Percentiles rank a stretch among this genome's conserved stretches.
phyloP scores from a whole-genome alignment of 2,888 invertebrate species.

The Chymomyza fuscimana region DNA sequence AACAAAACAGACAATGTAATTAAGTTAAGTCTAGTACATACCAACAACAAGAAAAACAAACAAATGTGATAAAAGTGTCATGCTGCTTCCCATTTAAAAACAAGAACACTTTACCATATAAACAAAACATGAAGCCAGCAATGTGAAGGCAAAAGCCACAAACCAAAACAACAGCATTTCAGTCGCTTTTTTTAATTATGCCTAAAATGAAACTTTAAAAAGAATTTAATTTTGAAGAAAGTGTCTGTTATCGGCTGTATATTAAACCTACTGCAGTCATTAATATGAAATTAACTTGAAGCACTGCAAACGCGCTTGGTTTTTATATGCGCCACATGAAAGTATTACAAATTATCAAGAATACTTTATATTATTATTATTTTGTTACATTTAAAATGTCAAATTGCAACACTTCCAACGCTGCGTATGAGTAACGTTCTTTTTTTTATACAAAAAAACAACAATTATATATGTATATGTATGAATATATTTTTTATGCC shows the following conservation, averaged over 20 bases:
- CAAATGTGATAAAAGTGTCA: constrained; percentile 71
- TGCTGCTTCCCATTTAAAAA: constrained; percentile 62
- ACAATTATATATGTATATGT: background rate
- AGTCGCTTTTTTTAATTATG: no score
- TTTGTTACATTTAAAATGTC: background rate
- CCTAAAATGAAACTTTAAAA: background rate
- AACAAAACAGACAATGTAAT: constrained; percentile 44
- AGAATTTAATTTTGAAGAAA: background rate
- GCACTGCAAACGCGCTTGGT: background rate
- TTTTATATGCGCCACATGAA: background rate
- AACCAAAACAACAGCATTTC: constrained; percentile 16
- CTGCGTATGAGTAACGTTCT: constrained; percentile 53
- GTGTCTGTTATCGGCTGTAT: background rate
- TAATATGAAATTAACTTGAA: background rate
- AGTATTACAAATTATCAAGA: constrained; percentile 40
- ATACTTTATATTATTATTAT: constrained; percentile 17
- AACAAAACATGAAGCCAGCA: constrained; percentile 20
- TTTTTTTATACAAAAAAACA: constrained; percentile 37
- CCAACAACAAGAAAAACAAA: constrained; percentile 52
- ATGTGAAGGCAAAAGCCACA: constrained; percentile 21
- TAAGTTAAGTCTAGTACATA: constrained; percentile 70
- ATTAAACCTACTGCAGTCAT: no score
- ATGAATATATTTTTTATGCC: constrained; percentile 67
- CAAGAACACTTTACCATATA: constrained; percentile 29
- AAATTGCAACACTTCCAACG: constrained; percentile 36